Evolutionary conservation across 2,797 vertebrate species (phyloP).

Genomic region (Fistularia commersonii): DNA sequence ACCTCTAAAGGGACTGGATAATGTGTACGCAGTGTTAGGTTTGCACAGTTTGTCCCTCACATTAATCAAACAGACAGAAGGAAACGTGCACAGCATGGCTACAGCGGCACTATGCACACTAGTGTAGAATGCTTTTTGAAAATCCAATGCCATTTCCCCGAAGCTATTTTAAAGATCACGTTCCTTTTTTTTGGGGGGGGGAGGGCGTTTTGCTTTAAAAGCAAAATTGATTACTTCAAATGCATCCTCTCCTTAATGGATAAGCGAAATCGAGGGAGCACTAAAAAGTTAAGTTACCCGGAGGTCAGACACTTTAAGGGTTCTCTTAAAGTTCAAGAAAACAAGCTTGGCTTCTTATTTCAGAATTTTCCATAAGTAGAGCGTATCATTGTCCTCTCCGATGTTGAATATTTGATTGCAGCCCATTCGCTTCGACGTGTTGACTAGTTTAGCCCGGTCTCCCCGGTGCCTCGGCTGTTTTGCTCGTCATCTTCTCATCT

Average conservation of each 20-base stretch:
- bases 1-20: too few species aligned
- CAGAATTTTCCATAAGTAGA: neutral
- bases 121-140: too few species aligned
- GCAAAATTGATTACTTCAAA: constrained; percentile 18
- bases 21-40: neutral
- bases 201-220: constrained; percentile 1
- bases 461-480: constrained; percentile 20
- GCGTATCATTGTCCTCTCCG: neutral
- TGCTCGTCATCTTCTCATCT: constrained; percentile 52
- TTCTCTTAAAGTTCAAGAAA: constrained; percentile 2
- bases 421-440: constrained; percentile 18
- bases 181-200: too few species aligned
- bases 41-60: too few species aligned
- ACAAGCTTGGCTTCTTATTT: constrained; percentile 2
- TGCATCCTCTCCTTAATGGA: constrained; percentile 1
- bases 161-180: too few species aligned
- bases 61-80: too few species aligned
- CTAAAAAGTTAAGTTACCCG: neutral
- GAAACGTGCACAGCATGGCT: too few species aligned
- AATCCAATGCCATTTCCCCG: too few species aligned
- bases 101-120: too few species aligned
- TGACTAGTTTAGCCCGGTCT: constrained; percentile 17
- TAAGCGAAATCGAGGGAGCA: constrained; percentile 3
- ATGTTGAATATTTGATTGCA: constrained; percentile 26
- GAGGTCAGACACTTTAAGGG: constrained; percentile 1